Evolutionary conservation across 2,797 vertebrate species (phyloP), one percentile per base, ranked within the genome.

Genomic region (Borostomias antarcticus): DNA sequence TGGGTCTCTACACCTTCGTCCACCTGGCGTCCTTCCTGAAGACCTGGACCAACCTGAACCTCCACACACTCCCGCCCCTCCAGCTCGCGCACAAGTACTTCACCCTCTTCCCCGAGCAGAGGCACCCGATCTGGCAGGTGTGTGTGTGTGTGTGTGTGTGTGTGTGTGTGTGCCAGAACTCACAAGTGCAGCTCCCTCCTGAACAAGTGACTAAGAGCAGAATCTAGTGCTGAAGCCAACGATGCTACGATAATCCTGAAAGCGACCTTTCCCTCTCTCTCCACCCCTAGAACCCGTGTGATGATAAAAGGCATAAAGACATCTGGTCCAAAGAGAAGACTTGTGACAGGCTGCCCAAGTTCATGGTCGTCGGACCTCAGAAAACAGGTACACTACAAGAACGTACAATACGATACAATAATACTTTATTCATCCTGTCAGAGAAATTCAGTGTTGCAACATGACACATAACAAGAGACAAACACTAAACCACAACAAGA

Each of bases 271-370:
- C 29, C 23, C 66, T 64, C 25, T 73, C 51, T 74, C 5, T 70
- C 25, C 74, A 54, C 57, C 57, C 75, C 17, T 74, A 98, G 96
- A 99, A 97, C 77, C 97, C 96, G 0, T 99, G 97, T 69, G 96
- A 99, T 26, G 97, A 99, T 73, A 98, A 95, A 79, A 90, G 97
- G 3, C 97, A 99, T 80, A 95, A 95, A 88, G 97, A 98, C 82
- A 98, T 99, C 83, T 99, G 97, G 97, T 98, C 97, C 70, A 96
- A 96, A 86, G 96, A 97, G 80, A 99, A 99, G 92, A 98, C 95
- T 0, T 99, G 97, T 4, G 94, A 96, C 77, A 94, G 96, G 69
- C 85, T 98, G 66, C 97, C 97, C 72, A 98, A 94, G 77, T 98
- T 98, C 84, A 93, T 98, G 78, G 95, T 99, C 66, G 91, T 97